These are phyloP conservation scores for Cephalotes varians DNA, from an alignment of 2,888 invertebrate genomes.

Conservation along the genomic window DNA sequence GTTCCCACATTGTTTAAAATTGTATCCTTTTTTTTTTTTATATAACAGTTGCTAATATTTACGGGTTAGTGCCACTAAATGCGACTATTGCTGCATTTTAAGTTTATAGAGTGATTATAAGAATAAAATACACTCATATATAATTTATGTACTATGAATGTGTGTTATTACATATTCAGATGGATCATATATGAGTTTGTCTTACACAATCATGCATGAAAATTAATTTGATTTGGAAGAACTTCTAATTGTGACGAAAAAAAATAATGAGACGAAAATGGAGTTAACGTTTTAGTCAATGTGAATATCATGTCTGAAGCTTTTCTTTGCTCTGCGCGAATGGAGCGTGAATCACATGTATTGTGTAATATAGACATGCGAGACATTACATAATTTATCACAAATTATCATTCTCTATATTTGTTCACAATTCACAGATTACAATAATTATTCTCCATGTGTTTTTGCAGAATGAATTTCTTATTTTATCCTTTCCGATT, in stretches of 20 bases:
- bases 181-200: background rate
- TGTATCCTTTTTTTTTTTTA: background rate
- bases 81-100: slow-evolving; percentile 27
- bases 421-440: slow-evolving; percentile 43
- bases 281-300: background rate
- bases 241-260: background rate
- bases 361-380: slow-evolving; percentile 39
- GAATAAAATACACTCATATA: slow-evolving; percentile 9
- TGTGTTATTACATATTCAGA: background rate
- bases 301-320: background rate
- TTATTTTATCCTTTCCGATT: slow-evolving; percentile 1
- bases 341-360: slow-evolving; percentile 12
- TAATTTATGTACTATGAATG: background rate
- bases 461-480: slow-evolving; percentile 38
- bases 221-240: background rate
- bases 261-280: background rate
- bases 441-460: slow-evolving; percentile 55
- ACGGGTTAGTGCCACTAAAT: slow-evolving; percentile 4
- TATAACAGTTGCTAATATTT: slow-evolving; percentile 17
- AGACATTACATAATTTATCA: slow-evolving; percentile 40
- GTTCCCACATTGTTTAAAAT: slow-evolving; percentile 10
- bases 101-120: slow-evolving; percentile 8
- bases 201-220: background rate
- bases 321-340: slow-evolving; percentile 33
- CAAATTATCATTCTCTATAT: slow-evolving; percentile 44